Evolutionary conservation across 2,797 vertebrate species (phyloP).

Genomic region (Eulemur albifrons): DNA sequence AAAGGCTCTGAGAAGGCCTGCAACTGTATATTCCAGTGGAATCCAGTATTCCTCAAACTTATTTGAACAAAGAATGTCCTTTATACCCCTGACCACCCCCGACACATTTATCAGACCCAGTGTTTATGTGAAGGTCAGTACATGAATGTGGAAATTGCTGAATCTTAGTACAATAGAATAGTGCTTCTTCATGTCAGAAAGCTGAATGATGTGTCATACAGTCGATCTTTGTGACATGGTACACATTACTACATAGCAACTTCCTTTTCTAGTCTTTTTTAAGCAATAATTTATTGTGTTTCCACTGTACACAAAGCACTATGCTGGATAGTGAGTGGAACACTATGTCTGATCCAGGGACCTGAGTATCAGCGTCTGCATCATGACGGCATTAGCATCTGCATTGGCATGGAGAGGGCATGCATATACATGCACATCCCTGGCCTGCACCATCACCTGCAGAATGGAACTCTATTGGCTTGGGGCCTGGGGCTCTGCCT

Average conservation of each 20-base stretch:
- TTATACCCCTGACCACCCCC: neutral
- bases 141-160: neutral
- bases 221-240: neutral
- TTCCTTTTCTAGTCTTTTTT: neutral
- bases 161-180: neutral
- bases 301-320: neutral
- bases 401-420: too few relatives aligned
- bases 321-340: neutral
- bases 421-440: fast-evolving
- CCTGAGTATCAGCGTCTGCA: neutral
- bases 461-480: neutral
- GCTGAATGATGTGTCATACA: neutral
- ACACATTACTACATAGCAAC: neutral
- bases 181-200: neutral
- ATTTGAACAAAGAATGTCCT: neutral
- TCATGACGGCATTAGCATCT: too few relatives aligned
- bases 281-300: neutral
- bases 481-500: neutral
- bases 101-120: neutral
- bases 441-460: too few relatives aligned
- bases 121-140: neutral
- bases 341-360: neutral
- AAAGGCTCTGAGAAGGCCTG: neutral
- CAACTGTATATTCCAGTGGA: neutral
- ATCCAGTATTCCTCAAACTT: neutral